Percentiles rank a stretch among this genome's conserved stretches.
These are phyloP conservation scores for Calameuta filiformis DNA, from an alignment of 2,888 invertebrate species.

Conservation along the genomic window DNA sequence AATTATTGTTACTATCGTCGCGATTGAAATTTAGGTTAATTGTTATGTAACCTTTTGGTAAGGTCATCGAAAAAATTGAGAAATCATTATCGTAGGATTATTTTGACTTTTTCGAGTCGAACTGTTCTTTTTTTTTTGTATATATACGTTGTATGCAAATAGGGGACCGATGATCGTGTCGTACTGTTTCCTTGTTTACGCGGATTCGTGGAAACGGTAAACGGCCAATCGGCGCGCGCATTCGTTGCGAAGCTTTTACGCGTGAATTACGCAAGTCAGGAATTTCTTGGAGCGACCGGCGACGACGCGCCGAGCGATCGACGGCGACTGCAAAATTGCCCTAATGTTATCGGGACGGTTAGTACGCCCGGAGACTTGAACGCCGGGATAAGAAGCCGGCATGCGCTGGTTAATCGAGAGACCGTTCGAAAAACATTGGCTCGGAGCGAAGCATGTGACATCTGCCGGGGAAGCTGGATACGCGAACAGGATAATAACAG, in stretches of 20 bases:
- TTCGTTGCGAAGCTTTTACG: constrained; percentile 9
- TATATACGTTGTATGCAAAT: neutral
- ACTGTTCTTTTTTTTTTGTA: neutral
- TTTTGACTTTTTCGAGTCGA: neutral
- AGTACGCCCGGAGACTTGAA: constrained; percentile 62
- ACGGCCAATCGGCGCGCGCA: constrained; percentile 9
- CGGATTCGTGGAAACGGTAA: neutral
- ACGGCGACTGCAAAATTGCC: constrained; percentile 36
- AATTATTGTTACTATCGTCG: too few relatives aligned
- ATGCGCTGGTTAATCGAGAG: constrained; percentile 46
- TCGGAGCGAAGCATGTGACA: constrained; percentile 43
- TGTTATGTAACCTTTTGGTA: too few relatives aligned
- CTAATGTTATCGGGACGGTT: constrained; percentile 54
- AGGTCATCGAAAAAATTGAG: too few relatives aligned
- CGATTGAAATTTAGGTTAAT: too few relatives aligned
- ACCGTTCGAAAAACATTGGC: constrained; percentile 60
- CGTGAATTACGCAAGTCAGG: constrained; percentile 54
- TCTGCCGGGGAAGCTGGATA: constrained; percentile 33
- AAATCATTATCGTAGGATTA: neutral
- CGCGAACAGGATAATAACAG: neutral
- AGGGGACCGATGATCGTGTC: neutral
- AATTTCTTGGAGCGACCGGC: constrained; percentile 49
- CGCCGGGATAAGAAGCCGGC: constrained; percentile 59
- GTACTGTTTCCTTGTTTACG: neutral
- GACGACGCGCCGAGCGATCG: constrained; percentile 29